phyloP scores from a whole-genome alignment of 1,140 invertebrate genomes.

The Cotesia typhae region DNA sequence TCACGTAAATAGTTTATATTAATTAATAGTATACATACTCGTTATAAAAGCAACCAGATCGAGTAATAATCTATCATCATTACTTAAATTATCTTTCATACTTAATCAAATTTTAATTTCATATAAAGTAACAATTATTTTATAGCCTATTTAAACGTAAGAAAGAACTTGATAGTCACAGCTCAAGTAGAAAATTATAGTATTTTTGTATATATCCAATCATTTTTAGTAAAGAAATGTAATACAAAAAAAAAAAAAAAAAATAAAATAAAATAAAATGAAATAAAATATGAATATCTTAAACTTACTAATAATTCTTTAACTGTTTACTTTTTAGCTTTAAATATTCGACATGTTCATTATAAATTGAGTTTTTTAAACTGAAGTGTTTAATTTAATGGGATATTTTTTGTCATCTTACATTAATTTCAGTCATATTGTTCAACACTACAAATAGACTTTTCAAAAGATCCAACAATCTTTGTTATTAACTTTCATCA shows the following conservation, averaged over 20 bases:
- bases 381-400: background rate
- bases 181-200: background rate
- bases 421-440: slow-evolving; percentile 46
- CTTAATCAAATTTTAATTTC: background rate
- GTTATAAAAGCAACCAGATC: slow-evolving; percentile 49
- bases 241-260: slow-evolving; percentile 28
- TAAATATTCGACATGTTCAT: background rate
- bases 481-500: slow-evolving; percentile 60
- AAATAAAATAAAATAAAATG: background rate
- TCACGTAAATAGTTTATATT: slow-evolving; percentile 52
- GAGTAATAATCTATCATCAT: slow-evolving; percentile 45
- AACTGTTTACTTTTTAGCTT: background rate
- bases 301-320: slow-evolving; percentile 9
- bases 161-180: slow-evolving; percentile 11
- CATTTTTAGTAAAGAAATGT: slow-evolving; percentile 20
- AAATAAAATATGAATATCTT: slow-evolving; percentile 20
- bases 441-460: slow-evolving; percentile 65
- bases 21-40: slow-evolving; percentile 54
- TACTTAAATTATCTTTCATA: slow-evolving; percentile 31
- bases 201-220: background rate
- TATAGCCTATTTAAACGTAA: slow-evolving; percentile 7
- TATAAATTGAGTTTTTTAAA: background rate
- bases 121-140: background rate
- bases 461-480: slow-evolving; percentile 66
- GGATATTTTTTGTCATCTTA: slow-evolving; percentile 20